These are phyloP conservation scores for Phrynosoma blainvillii DNA, from an alignment of 2,113 vertebrate genomes.

Conservation along the genomic window DNA sequence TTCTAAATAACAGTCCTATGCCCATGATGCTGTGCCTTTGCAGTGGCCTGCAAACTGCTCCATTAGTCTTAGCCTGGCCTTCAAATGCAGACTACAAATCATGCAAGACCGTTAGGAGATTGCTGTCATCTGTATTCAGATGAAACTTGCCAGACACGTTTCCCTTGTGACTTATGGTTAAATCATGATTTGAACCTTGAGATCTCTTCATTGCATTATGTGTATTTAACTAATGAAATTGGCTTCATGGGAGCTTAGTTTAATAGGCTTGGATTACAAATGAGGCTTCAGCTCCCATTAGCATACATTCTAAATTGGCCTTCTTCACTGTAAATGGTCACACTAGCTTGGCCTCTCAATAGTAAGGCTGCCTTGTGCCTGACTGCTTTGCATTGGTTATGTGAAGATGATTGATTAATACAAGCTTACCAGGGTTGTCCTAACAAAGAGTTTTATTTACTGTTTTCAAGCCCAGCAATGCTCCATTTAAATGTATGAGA, in stretches of 20 bases:
- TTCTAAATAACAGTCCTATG: background rate
- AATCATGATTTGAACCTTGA: conserved; percentile 53
- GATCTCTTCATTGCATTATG: conserved; percentile 44
- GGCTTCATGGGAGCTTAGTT: conserved; percentile 40
- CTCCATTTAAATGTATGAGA: background rate
- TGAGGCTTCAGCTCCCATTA: conserved; percentile 44
- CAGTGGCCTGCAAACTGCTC: conserved; percentile 16
- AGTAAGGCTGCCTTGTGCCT: background rate
- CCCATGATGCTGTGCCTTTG: background rate
- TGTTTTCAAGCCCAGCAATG: conserved; percentile 35
- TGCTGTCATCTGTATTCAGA: conserved; percentile 43
- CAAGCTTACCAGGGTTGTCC: conserved; percentile 23
- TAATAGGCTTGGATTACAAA: conserved; percentile 60
- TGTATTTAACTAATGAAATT: conserved; percentile 61
- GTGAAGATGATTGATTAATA: conserved; percentile 39
- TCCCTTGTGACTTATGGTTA: conserved; percentile 47
- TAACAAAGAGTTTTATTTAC: conserved; percentile 25
- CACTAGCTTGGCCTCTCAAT: conserved; percentile 28
- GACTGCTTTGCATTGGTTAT: conserved; percentile 10
- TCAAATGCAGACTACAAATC: conserved; percentile 41
- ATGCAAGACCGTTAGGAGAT: background rate
- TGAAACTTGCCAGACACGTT: conserved; percentile 32
- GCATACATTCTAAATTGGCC: conserved; percentile 23
- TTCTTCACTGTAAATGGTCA: conserved; percentile 50
- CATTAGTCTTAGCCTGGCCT: conserved; percentile 15